phyloP scores from a whole-genome alignment of 2,888 invertebrate genomes.

The Drosophila emarginata region DNA sequence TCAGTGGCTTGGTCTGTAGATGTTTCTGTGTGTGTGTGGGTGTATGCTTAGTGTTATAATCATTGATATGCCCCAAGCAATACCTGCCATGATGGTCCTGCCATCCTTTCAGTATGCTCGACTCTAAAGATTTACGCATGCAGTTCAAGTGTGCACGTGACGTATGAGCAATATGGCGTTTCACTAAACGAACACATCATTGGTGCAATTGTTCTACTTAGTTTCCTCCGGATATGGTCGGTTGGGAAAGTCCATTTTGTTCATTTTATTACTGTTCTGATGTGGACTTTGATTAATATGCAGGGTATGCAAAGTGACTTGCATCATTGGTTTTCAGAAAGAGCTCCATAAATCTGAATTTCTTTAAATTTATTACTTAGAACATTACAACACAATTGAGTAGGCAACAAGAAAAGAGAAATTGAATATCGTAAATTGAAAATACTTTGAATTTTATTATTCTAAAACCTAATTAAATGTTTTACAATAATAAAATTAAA shows the following conservation, averaged over 20 bases:
- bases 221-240: background rate
- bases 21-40: constrained; percentile 29
- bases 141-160: constrained; percentile 49
- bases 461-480: too few species aligned
- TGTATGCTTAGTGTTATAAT: constrained; percentile 47
- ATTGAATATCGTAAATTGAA: too few species aligned
- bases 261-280: background rate
- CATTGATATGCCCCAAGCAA: constrained; percentile 55
- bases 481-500: too few species aligned
- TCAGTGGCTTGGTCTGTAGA: background rate
- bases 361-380: background rate
- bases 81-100: constrained; percentile 4
- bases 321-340: constrained; percentile 5
- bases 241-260: background rate
- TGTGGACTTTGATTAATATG: constrained; percentile 28
- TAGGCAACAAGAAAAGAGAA: too few species aligned
- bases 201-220: background rate
- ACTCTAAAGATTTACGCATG: constrained; percentile 19
- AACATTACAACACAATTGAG: background rate
- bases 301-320: constrained; percentile 18
- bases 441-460: too few species aligned
- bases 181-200: background rate
- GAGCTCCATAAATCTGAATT: constrained; percentile 16
- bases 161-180: constrained; percentile 63
- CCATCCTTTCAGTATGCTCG: constrained; percentile 6